phyloP scores from a whole-genome alignment of 2,888 invertebrate genomes.

The Oscheius myriophilus region DNA sequence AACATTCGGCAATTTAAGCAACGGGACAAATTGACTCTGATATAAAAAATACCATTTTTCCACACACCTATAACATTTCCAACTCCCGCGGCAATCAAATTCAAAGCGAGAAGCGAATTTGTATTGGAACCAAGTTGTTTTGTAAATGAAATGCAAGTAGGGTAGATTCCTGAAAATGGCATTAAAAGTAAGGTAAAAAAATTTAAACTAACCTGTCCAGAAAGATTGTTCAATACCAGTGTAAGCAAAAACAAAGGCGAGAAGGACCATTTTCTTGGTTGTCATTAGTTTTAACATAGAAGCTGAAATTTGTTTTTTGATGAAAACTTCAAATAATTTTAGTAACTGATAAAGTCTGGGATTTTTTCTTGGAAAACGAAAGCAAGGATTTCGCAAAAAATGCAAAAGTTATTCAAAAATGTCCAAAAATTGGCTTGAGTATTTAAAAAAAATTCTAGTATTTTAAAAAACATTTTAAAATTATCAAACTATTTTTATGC shows the following conservation, averaged over 20 bases:
- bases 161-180: conserved; percentile 82
- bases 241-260: conserved; percentile 56
- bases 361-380: too few species aligned
- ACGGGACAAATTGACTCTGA: too few species aligned
- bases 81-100: conserved; percentile 90
- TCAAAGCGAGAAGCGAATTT: conserved; percentile 81
- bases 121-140: conserved; percentile 75
- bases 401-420: too few species aligned
- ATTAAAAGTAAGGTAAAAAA: background rate
- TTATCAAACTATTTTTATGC: too few species aligned
- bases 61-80: conserved; percentile 82
- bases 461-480: too few species aligned
- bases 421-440: too few species aligned
- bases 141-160: conserved; percentile 89
- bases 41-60: background rate
- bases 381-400: too few species aligned
- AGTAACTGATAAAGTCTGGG: too few species aligned
- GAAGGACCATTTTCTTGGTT: conserved; percentile 51
- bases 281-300: conserved; percentile 55
- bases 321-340: conserved; percentile 54
- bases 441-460: too few species aligned
- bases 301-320: conserved; percentile 75
- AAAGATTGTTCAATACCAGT: conserved; percentile 56
- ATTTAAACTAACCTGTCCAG: conserved; percentile 47
- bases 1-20: too few species aligned